phyloP scores from a whole-genome alignment of 2,888 invertebrate species.

The Parapristionchus giblindavisi region DNA sequence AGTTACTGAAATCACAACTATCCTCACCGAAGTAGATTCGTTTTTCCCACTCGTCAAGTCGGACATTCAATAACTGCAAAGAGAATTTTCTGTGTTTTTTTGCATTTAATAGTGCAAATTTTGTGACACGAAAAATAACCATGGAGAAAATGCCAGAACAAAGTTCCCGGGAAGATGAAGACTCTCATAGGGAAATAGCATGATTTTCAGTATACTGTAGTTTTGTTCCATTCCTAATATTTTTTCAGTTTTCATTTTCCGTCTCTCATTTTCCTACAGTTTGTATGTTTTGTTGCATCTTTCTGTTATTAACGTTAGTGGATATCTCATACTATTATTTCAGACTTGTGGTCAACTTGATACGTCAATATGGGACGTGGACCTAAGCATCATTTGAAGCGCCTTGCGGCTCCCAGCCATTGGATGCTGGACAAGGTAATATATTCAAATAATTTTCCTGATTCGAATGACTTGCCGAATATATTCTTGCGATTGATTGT shows the following conservation, averaged over 20 bases:
- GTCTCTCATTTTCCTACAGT: not conserved
- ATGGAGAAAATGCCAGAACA: not conserved
- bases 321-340: not conserved
- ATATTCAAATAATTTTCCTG: not conserved
- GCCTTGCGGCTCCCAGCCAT: slow-evolving; percentile 97
- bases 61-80: slow-evolving; percentile 18
- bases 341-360: slow-evolving; percentile 41
- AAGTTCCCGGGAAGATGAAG: not conserved
- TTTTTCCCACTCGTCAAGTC: slow-evolving; percentile 4
- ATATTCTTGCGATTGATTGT: slow-evolving; percentile 3
- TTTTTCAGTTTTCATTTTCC: slow-evolving; percentile 3
- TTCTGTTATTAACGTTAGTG: not conserved
- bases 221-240: not conserved
- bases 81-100: too few species aligned
- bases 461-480: not conserved
- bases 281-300: not conserved
- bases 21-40: slow-evolving; percentile 4
- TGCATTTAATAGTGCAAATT: too few species aligned
- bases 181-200: not conserved
- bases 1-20: not conserved
- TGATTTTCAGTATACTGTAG: slow-evolving; percentile 5
- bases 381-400: slow-evolving; percentile 99
- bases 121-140: not conserved
- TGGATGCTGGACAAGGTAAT: slow-evolving; percentile 98
- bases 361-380: slow-evolving; percentile 82